phyloP scores from a whole-genome alignment of 2,888 invertebrate species.

The Geophilus truncorum region DNA sequence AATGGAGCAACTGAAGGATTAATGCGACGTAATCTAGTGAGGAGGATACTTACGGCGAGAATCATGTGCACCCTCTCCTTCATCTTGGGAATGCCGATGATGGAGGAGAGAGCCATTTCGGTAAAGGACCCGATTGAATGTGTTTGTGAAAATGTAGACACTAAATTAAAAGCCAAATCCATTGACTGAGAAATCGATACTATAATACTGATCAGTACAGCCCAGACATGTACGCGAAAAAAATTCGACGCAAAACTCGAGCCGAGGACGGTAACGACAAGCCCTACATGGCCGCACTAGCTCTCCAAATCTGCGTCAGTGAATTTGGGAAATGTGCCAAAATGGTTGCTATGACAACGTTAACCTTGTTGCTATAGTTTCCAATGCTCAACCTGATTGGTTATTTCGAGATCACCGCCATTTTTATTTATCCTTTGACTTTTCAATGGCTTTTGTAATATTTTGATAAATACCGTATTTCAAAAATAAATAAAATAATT shows the following conservation, averaged over 20 bases:
- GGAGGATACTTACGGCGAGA: not conserved
- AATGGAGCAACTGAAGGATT: too few relatives aligned
- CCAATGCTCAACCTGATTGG: not conserved
- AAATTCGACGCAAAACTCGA: not conserved
- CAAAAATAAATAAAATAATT: too few relatives aligned
- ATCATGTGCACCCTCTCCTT: slow-evolving; percentile 19
- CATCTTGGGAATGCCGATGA: slow-evolving; percentile 22
- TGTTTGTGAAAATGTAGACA: not conserved
- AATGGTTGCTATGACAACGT: not conserved
- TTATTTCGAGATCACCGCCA: not conserved
- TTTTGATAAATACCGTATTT: too few relatives aligned
- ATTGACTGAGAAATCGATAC: not conserved
- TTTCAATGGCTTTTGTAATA: not conserved
- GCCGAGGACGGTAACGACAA: slow-evolving; percentile 6
- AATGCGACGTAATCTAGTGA: too few relatives aligned
- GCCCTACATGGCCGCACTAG: slow-evolving; percentile 10
- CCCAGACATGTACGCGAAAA: not conserved
- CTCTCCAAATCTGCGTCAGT: slow-evolving; percentile 8
- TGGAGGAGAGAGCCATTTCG: not conserved
- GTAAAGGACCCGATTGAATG: not conserved
- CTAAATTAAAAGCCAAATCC: not conserved
- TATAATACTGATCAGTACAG: slow-evolving; percentile 11
- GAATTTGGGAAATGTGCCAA: slow-evolving; percentile 13
- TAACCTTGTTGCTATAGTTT: not conserved
- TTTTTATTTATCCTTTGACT: not conserved